Percentiles rank a stretch among this genome's conserved stretches.
These are phyloP conservation scores for Phalanger gymnotis DNA, from an alignment of 2,797 vertebrate genomes.

Conservation along the genomic window DNA sequence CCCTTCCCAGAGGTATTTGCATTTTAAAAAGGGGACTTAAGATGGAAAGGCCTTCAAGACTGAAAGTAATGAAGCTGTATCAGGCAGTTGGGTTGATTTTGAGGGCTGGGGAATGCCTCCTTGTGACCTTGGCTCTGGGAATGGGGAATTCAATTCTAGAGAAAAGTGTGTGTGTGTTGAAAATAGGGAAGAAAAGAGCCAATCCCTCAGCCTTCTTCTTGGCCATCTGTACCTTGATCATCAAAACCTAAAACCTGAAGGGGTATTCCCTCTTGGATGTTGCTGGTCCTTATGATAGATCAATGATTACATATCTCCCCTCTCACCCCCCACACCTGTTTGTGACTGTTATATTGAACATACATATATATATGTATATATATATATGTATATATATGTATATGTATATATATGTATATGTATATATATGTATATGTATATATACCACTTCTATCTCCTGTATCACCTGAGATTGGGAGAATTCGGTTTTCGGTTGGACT, in stretches of 20 bases:
- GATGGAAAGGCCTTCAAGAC: neutral
- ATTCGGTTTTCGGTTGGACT: neutral
- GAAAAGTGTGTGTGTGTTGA: neutral
- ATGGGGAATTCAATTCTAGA: neutral
- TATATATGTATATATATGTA: too few species aligned
- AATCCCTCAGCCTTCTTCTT: neutral
- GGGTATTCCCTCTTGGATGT: neutral
- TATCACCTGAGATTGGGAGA: neutral
- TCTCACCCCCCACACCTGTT: neutral
- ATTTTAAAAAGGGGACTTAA: neutral
- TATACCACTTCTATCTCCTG: neutral
- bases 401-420: too few species aligned
- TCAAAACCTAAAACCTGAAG: neutral
- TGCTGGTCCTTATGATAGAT: neutral
- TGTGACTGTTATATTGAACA: neutral
- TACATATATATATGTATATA: too few species aligned
- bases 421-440: too few species aligned
- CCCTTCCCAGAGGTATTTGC: conserved; percentile 1
- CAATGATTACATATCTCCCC: neutral
- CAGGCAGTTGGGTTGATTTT: neutral
- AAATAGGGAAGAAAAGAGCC: neutral
- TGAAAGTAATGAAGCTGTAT: neutral
- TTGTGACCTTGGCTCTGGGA: neutral
- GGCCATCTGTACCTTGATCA: neutral
- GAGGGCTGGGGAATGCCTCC: neutral